phyloP scores from a whole-genome alignment of 2,888 invertebrate genomes.

The Chouioia cunea region DNA sequence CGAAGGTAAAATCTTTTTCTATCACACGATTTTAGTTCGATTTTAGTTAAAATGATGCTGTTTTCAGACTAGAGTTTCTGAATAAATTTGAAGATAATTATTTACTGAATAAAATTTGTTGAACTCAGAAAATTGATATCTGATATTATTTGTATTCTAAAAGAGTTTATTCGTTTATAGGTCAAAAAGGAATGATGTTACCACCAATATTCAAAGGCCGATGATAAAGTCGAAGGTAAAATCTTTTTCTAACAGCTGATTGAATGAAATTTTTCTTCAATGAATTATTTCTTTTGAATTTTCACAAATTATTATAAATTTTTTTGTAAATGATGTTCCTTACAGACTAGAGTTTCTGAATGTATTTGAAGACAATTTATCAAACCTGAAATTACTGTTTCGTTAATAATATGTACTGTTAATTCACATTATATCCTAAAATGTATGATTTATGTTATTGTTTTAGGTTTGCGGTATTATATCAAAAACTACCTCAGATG shows the following conservation, averaged over 20 bases:
- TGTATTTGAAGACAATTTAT: slow-evolving; percentile 43
- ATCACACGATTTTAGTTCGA: no score
- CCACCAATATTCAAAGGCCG: no score
- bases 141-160: no score
- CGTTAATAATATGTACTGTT: not conserved
- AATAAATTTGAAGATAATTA: slow-evolving; percentile 12
- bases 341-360: slow-evolving; percentile 49
- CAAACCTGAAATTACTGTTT: slow-evolving; percentile 25
- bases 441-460: not conserved
- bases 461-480: no score
- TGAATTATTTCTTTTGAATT: not conserved
- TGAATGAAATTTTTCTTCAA: no score
- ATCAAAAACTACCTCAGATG: no score
- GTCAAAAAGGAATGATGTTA: no score
- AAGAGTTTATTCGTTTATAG: no score
- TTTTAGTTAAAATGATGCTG: not conserved
- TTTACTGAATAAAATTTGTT: not conserved
- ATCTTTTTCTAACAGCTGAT: no score
- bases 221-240: no score
- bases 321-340: slow-evolving; percentile 32
- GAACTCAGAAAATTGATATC: not conserved
- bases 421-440: not conserved
- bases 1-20: no score
- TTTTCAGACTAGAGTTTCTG: slow-evolving; percentile 6
- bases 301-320: not conserved